Evolutionary conservation across 2,888 invertebrate species (phyloP).

Genomic region (Oeneis ivallda): DNA sequence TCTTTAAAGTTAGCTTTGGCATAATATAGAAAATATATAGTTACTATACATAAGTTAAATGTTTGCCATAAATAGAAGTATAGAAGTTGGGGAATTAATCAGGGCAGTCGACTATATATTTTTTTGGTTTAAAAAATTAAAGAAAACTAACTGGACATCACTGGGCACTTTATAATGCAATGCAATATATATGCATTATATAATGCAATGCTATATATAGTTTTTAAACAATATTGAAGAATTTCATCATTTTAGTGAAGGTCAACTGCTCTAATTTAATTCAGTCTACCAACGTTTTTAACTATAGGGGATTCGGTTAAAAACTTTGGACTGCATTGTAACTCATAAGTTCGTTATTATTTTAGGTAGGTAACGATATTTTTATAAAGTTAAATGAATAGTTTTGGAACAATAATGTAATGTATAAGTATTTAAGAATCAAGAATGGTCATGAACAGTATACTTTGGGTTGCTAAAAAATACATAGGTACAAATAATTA

Average conservation of each 20-base stretch:
- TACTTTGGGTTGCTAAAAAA: not conserved
- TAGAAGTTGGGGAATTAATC: not conserved
- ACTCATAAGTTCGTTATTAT: not conserved
- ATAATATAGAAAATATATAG: not conserved
- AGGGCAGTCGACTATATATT: not conserved
- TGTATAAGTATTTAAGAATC: not conserved
- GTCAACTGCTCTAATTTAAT: not conserved
- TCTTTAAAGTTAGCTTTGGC: not conserved
- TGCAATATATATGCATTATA: too few relatives aligned
- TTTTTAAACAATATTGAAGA: too few relatives aligned
- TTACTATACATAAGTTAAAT: slow-evolving; percentile 22
- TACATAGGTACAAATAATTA: slow-evolving; percentile 6
- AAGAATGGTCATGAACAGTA: not conserved
- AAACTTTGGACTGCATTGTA: not conserved
- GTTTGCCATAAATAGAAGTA: slow-evolving; percentile 30
- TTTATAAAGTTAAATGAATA: not conserved
- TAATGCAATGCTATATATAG: too few relatives aligned
- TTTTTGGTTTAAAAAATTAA: not conserved
- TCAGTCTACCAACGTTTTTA: not conserved
- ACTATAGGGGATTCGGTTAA: not conserved
- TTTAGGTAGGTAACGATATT: not conserved
- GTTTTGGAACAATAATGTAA: too few relatives aligned
- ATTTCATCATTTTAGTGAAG: not conserved
- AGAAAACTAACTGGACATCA: too few relatives aligned
- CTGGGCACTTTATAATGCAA: too few relatives aligned